These are phyloP conservation scores for Sciurus carolinensis DNA, from an alignment of 2,797 vertebrate genomes.

Conservation along the genomic window DNA sequence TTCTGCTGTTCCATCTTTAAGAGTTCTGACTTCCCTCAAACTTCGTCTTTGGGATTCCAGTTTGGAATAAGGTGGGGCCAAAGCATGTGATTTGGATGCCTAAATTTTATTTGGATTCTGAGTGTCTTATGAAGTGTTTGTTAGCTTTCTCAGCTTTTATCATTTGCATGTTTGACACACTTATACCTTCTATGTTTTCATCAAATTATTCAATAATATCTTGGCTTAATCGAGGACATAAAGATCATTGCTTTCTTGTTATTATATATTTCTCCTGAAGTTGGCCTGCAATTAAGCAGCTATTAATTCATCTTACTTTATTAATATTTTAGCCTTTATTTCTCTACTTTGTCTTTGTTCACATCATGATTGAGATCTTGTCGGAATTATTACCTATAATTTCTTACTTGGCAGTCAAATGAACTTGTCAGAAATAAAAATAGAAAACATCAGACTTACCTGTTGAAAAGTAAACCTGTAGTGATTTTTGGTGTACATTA, in stretches of 20 bases:
- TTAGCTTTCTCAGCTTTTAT: conserved; percentile 37
- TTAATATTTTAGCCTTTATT: conserved; percentile 28
- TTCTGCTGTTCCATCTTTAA: conserved; percentile 31
- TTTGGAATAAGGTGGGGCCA: background rate
- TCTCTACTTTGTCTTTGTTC: background rate
- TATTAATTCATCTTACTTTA: conserved; percentile 51
- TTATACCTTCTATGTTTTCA: conserved; percentile 31
- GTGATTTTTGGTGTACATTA: background rate
- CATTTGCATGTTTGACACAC: background rate
- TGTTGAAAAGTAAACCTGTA: conserved; percentile 9
- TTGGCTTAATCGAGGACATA: conserved; percentile 40
- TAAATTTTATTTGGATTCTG: conserved; percentile 64
- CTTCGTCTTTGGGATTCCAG: conserved; percentile 6
- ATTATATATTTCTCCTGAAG: conserved; percentile 57
- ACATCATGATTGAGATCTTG: conserved; percentile 39
- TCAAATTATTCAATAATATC: conserved; percentile 8
- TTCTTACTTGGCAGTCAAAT: conserved; percentile 47
- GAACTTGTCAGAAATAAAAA: conserved; percentile 60
- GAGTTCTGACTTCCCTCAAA: conserved; percentile 44
- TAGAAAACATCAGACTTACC: background rate
- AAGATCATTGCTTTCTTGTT: background rate
- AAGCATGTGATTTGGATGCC: background rate
- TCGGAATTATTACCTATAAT: conserved; percentile 4
- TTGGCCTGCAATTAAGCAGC: background rate
- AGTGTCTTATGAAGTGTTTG: conserved; percentile 1